Evolutionary conservation across 2,797 vertebrate genomes (phyloP).

Genomic region (Prunella strophiata): DNA sequence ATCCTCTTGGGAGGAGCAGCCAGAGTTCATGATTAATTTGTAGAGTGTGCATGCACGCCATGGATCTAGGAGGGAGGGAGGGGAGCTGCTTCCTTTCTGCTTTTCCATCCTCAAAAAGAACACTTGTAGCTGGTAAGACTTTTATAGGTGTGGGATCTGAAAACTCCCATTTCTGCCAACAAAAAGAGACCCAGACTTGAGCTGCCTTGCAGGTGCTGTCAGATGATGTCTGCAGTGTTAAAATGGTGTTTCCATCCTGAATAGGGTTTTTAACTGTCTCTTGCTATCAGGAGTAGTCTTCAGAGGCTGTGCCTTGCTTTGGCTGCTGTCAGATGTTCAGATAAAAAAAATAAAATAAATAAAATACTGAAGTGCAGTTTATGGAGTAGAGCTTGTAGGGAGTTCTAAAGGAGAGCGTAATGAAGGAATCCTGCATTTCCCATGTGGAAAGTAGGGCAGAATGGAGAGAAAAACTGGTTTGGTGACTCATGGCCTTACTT

Average conservation of each 20-base stretch:
- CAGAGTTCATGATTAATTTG: constrained; percentile 42
- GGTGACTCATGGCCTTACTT: neutral
- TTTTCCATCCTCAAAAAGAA: neutral
- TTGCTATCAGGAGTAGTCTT: neutral
- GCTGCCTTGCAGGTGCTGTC: neutral
- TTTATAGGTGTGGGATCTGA: neutral
- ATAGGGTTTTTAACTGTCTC: neutral
- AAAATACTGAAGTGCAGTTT: neutral
- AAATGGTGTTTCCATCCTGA: neutral
- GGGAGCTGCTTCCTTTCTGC: neutral
- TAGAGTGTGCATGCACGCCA: neutral
- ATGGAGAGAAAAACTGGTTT: constrained; percentile 13
- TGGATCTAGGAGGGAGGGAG: neutral
- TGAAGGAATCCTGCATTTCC: constrained; percentile 2
- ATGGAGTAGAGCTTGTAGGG: neutral
- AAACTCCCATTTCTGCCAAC: neutral
- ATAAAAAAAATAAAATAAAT: neutral
- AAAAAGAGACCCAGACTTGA: neutral
- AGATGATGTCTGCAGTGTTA: neutral
- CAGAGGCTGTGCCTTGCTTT: constrained; percentile 5
- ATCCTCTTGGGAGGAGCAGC: constrained; percentile 38
- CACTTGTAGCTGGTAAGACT: neutral
- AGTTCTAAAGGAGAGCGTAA: neutral
- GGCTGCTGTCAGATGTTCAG: constrained; percentile 1
- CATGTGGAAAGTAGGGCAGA: constrained; percentile 1